Evolutionary conservation across 2,888 invertebrate species (phyloP).

Genomic region (Mimumesa dahlbomi): DNA sequence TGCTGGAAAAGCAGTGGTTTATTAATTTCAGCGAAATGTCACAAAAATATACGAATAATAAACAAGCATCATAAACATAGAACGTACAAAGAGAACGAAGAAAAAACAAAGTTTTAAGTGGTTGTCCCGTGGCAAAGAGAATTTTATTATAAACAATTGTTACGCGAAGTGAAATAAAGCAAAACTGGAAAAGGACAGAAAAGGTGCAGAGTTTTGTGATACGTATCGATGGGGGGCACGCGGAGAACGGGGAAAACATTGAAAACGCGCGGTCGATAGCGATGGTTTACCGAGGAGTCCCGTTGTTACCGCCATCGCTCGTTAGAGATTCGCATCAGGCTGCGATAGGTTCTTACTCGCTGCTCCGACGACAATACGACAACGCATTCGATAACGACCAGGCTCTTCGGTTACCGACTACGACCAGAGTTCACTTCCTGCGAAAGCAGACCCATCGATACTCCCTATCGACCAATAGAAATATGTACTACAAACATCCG

Average conservation of each 20-base stretch:
- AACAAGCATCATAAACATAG: too few species aligned
- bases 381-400: conserved; percentile 15
- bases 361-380: conserved; percentile 19
- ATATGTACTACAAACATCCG: not conserved
- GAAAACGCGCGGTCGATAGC: conserved; percentile 28
- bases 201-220: not conserved
- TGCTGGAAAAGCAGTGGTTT: too few species aligned
- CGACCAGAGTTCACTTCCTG: too few species aligned
- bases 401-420: conserved; percentile 18
- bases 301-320: conserved; percentile 23
- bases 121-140: too few species aligned
- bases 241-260: too few species aligned
- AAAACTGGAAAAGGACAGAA: not conserved
- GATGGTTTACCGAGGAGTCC: conserved; percentile 6
- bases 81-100: too few species aligned
- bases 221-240: too few species aligned
- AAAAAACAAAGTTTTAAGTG: too few species aligned
- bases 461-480: not conserved
- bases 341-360: not conserved
- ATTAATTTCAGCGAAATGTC: too few species aligned
- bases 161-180: too few species aligned
- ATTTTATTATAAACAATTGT: too few species aligned
- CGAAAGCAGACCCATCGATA: not conserved
- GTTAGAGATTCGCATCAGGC: conserved; percentile 10
- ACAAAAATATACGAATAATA: too few species aligned